Evolutionary conservation across 2,888 invertebrate genomes (phyloP).

Genomic region (Callinectes sapidus): DNA sequence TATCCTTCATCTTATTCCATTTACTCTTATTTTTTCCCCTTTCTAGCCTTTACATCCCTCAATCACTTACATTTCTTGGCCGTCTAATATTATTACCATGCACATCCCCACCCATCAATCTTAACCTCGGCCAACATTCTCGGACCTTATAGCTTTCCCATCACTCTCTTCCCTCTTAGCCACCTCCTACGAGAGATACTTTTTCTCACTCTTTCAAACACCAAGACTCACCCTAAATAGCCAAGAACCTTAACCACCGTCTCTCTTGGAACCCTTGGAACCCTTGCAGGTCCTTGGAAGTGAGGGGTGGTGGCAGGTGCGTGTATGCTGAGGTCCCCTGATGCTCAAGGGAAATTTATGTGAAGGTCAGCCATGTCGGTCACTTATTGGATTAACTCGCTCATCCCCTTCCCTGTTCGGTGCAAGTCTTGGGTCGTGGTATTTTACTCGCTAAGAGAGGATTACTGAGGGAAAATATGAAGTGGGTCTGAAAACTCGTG

Average conservation of each 20-base stretch:
- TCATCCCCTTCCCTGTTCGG: background rate
- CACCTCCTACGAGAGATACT: background rate
- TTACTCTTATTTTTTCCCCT: too few species aligned
- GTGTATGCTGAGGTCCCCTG: background rate
- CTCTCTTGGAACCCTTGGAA: background rate
- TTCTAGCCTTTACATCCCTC: background rate
- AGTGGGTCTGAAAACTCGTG: background rate
- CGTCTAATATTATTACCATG: background rate
- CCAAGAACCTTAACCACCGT: too few species aligned
- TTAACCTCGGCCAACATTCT: background rate
- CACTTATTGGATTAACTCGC: constrained; percentile 6
- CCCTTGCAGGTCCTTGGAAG: background rate
- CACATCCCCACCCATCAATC: background rate
- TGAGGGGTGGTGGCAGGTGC: background rate
- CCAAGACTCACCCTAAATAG: background rate
- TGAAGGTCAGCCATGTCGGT: background rate
- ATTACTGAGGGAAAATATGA: background rate
- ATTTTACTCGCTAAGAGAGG: background rate
- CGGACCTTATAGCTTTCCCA: background rate
- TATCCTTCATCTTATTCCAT: too few species aligned
- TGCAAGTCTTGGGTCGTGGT: background rate
- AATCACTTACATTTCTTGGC: background rate
- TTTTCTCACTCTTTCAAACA: background rate
- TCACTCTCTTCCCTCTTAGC: background rate
- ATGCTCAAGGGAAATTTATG: background rate